Evolutionary conservation across 2,888 invertebrate species (phyloP).

Genomic region (Andrena flavipes): DNA sequence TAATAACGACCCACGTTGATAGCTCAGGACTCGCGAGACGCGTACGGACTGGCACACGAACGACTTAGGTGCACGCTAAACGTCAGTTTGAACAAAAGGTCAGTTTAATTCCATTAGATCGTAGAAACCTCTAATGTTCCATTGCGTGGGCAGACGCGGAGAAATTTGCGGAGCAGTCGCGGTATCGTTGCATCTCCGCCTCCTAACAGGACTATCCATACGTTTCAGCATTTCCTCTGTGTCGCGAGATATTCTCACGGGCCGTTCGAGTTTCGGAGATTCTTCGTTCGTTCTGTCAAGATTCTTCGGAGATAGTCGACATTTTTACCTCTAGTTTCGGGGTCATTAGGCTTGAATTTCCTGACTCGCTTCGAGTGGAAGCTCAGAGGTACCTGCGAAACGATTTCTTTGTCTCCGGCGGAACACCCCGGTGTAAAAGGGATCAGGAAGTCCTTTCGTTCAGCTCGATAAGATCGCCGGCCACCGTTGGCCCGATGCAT

Average conservation of each 20-base stretch:
- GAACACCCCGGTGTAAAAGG: constrained; percentile 39
- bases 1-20: not conserved
- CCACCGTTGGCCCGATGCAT: not conserved
- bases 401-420: constrained; percentile 52
- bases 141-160: constrained; percentile 41
- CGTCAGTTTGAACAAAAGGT: constrained; percentile 45
- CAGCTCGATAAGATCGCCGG: constrained; percentile 48
- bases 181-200: constrained; percentile 45
- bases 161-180: constrained; percentile 46
- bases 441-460: constrained; percentile 57
- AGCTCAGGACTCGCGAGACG: not conserved
- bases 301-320: not conserved
- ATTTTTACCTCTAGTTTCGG: not conserved
- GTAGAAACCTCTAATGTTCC: constrained; percentile 41
- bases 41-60: not conserved
- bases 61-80: constrained; percentile 29
- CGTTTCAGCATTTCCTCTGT: constrained; percentile 7
- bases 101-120: constrained; percentile 51
- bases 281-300: not conserved
- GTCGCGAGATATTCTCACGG: not conserved
- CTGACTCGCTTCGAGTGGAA: not conserved
- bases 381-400: constrained; percentile 15
- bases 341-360: not conserved
- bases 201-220: constrained; percentile 1
- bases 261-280: not conserved